Base-by-base conservation (phyloP, 2,113 vertebrate species). In the Apus apus region DNA sequence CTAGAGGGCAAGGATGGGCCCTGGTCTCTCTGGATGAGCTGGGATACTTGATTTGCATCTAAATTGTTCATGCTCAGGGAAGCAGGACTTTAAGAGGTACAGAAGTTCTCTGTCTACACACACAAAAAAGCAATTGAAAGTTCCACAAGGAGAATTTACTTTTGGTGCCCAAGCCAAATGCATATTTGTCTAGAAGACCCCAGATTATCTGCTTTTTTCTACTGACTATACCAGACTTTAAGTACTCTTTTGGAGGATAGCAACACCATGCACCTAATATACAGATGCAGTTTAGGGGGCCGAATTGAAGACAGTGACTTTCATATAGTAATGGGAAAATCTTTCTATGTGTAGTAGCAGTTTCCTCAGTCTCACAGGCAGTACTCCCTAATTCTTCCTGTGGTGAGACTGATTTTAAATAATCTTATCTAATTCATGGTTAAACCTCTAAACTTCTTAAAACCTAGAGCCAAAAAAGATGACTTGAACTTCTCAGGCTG, bases 271-370 rank as follows among this genome's bases (percentile, higher is more conserved):
- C 5, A 43, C 8, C 34, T 54, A 40, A n/a, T 23, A 5, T 68
- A 51, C 18, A 56, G 34, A 11, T 27, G 13, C 4, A n/a, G 56
- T 23, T 77, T 23, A 85, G 9, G 17, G 0, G 0, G 22, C 1
- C 4, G 3, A 71, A 53, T 11, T 61, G 57, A 70, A 65, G 25
- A 17, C 0, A 0, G 18, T 36, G 45, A 26, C 30, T 48, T 78
- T 34, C 32, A 38, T 38, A 4, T 29, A 38, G 19, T 38, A 66
- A 85, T 13, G 30, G 81, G 29, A 70, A 45, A 92, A 45, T 43
- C 26, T 57, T 85, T 70, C 19, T 53, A 43, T 2, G 9, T 25
- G 15, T 40, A 30, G 16, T 58, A 48, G 34, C 30, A 53, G 5
- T 32, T 6, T 10, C 23, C 32, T 70, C 13, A 23, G 45, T 38